These are phyloP conservation scores for Euplagia quadripunctaria DNA, from an alignment of 2,888 invertebrate species.

Conservation along the genomic window DNA sequence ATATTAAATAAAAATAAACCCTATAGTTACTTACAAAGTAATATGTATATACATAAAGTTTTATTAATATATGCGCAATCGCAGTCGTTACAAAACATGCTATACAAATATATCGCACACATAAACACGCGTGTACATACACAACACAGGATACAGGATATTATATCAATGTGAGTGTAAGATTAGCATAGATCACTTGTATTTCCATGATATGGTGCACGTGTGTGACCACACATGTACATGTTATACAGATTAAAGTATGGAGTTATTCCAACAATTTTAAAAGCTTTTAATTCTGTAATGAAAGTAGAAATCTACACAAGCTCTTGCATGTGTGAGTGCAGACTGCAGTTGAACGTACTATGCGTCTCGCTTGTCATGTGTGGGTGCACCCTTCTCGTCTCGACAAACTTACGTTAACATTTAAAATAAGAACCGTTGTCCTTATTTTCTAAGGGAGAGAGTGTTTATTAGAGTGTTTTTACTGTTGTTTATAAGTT, in stretches of 20 bases:
- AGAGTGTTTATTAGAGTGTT: slow-evolving; percentile 54
- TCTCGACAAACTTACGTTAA: slow-evolving; percentile 61
- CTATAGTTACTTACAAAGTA: slow-evolving; percentile 1
- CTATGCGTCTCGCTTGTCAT: slow-evolving; percentile 61
- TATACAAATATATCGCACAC: slow-evolving; percentile 51
- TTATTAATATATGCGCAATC: slow-evolving; percentile 48
- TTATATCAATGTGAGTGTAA: slow-evolving; percentile 36
- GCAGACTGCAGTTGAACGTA: slow-evolving; percentile 76
- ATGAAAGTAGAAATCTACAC: slow-evolving; percentile 59
- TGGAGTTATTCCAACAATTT: slow-evolving; percentile 52
- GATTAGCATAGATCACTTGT: slow-evolving; percentile 45
- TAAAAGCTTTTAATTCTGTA: slow-evolving; percentile 55
- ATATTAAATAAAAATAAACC: neutral
- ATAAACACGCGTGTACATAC: slow-evolving; percentile 27
- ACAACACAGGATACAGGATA: slow-evolving; percentile 45
- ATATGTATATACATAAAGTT: slow-evolving; percentile 24
- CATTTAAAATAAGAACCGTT: neutral
- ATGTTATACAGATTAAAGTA: slow-evolving; percentile 44
- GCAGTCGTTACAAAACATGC: slow-evolving; percentile 62
- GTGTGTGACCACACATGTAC: slow-evolving; percentile 29
- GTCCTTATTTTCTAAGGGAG: slow-evolving; percentile 23
- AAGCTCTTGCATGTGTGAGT: slow-evolving; percentile 58
- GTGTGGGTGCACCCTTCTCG: slow-evolving; percentile 84
- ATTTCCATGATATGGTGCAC: slow-evolving; percentile 46
- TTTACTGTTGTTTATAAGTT: slow-evolving; percentile 23